Base-by-base conservation (phyloP, 2,113 vertebrate species). In the Cettia cetti region DNA sequence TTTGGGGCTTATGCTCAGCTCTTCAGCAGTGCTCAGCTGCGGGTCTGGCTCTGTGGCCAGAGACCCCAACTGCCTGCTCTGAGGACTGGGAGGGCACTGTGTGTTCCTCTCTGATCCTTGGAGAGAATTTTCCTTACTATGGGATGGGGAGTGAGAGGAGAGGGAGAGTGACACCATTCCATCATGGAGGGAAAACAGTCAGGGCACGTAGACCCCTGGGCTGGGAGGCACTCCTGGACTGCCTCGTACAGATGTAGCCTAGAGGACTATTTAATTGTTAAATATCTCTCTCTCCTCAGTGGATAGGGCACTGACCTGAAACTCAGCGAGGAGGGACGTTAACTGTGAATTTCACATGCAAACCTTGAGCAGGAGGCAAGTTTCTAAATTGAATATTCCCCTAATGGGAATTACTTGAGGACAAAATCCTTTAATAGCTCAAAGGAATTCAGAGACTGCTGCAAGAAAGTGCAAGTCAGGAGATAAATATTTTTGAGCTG, bases 371-470 rank as follows among this genome's bases (percentile, higher is more conserved):
- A 82, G 50, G 28, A 90, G 76, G 71, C 75, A 84, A 74, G 74
- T 86, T 86, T 90, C 79, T 89, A 86, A 95, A 93, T 33, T 81
- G 89, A 83, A 81, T 96, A 83, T 92, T 94, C 79, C 79, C 68
- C 79, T 93, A 94, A 94, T 66, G 85, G 88, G 76, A 93, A 96
- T 90, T 93, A 92, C 90, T 95, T 49, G 80, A 95, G 88, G 88
- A 92, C 64, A 96, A 86, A 95, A 92, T 92, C 60, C 47, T 90
- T 82, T 90, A 94, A 74, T 94, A 88, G 82, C 92, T 92, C 68
- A 60, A 74, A 94, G 72, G 85, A 93, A 81, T 90, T 95, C 82
- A 90, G 75, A 59, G 68, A 20, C 71, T 78, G 56, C 68, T 89
- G 54, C 77, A 37, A 89, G 59, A 80, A 59, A 18, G 0, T 37